These are phyloP conservation scores for Protophormia terraenovae DNA, from an alignment of 2,888 invertebrate genomes.

Conservation along the genomic window DNA sequence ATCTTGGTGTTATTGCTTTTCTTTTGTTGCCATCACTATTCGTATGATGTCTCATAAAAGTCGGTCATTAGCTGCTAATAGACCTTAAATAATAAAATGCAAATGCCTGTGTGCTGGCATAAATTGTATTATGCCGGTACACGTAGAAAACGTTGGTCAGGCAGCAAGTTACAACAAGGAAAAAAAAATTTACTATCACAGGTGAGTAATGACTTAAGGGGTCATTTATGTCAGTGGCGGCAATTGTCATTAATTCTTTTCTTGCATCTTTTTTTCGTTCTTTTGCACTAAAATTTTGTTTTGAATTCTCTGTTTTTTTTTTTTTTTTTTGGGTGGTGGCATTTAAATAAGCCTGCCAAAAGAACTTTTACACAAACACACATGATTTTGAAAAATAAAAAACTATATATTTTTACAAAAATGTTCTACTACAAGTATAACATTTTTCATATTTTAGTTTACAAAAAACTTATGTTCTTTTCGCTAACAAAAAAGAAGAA, in stretches of 20 bases:
- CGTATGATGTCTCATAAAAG: conserved; percentile 58
- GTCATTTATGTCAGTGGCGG: conserved; percentile 75
- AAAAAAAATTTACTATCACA: conserved; percentile 69
- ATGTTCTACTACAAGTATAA: background rate
- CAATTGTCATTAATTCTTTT: conserved; percentile 65
- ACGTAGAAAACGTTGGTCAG: background rate
- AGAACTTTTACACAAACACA: background rate
- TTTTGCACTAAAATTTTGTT: conserved; percentile 2
- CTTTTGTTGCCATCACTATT: background rate
- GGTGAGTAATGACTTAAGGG: conserved; percentile 75
- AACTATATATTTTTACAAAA: background rate
- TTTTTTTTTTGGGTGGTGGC: conserved; percentile 48
- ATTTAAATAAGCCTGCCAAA: conserved; percentile 53
- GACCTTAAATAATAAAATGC: conserved; percentile 57
- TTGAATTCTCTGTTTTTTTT: background rate
- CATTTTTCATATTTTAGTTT: conserved; percentile 52
- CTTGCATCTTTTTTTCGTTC: conserved; percentile 19
- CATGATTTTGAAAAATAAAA: background rate
- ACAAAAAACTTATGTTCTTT: conserved; percentile 17
- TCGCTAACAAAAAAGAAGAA: no score
- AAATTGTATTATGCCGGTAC: conserved; percentile 8
- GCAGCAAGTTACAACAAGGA: conserved; percentile 42
- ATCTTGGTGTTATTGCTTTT: background rate
- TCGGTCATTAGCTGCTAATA: conserved; percentile 64
- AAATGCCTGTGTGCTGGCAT: conserved; percentile 44